Evolutionary conservation across 2,113 vertebrate species (phyloP).

Genomic region (Trichechus manatus): DNA sequence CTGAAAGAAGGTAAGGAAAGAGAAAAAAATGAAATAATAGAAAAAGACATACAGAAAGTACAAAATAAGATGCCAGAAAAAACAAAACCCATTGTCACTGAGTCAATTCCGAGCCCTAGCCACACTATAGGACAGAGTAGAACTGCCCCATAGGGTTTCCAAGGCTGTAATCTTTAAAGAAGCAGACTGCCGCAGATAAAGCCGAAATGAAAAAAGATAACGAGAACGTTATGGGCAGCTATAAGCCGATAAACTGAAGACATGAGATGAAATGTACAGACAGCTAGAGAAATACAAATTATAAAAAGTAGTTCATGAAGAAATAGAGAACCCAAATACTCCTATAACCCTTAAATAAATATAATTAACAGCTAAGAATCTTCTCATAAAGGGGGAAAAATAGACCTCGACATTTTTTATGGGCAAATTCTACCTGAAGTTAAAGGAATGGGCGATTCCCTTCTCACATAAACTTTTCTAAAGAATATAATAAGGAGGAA

Average conservation of each 20-base stretch:
- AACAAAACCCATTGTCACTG: too few species aligned
- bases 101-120: too few species aligned
- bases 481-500: not conserved
- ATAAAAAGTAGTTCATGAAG: not conserved
- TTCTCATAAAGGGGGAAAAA: not conserved
- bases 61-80: not conserved
- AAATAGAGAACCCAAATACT: slow-evolving; percentile 1
- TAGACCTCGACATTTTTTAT: not conserved
- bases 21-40: slow-evolving; percentile 28
- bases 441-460: not conserved
- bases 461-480: not conserved
- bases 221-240: not conserved
- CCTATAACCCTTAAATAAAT: not conserved
- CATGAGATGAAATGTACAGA: not conserved
- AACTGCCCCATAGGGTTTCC: too few species aligned
- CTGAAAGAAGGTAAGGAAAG: not conserved
- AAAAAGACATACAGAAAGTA: not conserved
- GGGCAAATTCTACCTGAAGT: not conserved
- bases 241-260: not conserved
- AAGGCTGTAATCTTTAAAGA: too few species aligned
- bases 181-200: not conserved
- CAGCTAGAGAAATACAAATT: not conserved
- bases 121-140: too few species aligned
- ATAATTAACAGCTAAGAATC: not conserved
- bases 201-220: not conserved